phyloP scores from a whole-genome alignment of 2,888 invertebrate species.

The Mimumesa dahlbomi region DNA sequence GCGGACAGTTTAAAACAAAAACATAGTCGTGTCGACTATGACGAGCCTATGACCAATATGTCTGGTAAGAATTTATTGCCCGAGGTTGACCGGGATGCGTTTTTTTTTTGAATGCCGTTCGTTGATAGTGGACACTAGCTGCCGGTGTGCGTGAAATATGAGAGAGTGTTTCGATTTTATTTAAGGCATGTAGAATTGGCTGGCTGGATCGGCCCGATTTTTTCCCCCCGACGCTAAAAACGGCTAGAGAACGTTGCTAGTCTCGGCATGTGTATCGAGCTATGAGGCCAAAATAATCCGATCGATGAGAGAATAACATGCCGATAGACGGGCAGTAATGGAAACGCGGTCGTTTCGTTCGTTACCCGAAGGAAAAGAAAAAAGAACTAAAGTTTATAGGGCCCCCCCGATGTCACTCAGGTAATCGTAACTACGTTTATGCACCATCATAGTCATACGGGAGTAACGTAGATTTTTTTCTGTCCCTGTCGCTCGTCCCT shows the following conservation, averaged over 20 bases:
- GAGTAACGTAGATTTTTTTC: conserved; percentile 22
- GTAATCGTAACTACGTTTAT: conserved; percentile 52
- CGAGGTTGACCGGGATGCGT: not conserved
- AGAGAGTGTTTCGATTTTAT: conserved; percentile 2
- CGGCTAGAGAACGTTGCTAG: conserved; percentile 45
- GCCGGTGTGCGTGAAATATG: conserved; percentile 14
- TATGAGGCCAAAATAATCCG: conserved; percentile 51
- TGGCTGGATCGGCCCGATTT: conserved; percentile 49
- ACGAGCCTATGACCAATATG: conserved; percentile 32
- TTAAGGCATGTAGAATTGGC: conserved; percentile 53
- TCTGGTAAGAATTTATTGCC: not conserved
- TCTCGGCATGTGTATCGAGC: conserved; percentile 53
- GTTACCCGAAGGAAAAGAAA: conserved; percentile 16
- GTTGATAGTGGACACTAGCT: not conserved
- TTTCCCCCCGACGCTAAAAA: conserved; percentile 43
- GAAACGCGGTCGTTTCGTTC: conserved; percentile 31
- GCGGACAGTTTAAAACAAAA: not conserved
- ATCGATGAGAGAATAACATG: conserved; percentile 12
- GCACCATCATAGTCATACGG: conserved; percentile 39
- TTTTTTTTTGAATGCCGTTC: not conserved
- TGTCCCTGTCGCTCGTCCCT: conserved; percentile 10
- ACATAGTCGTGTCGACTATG: conserved; percentile 9
- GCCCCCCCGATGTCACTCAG: conserved; percentile 54
- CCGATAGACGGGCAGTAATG: conserved; percentile 15
- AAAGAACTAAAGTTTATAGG: conserved; percentile 16